Evolutionary conservation across 1,140 invertebrate species (phyloP).

Genomic region (Vanessa atalanta): DNA sequence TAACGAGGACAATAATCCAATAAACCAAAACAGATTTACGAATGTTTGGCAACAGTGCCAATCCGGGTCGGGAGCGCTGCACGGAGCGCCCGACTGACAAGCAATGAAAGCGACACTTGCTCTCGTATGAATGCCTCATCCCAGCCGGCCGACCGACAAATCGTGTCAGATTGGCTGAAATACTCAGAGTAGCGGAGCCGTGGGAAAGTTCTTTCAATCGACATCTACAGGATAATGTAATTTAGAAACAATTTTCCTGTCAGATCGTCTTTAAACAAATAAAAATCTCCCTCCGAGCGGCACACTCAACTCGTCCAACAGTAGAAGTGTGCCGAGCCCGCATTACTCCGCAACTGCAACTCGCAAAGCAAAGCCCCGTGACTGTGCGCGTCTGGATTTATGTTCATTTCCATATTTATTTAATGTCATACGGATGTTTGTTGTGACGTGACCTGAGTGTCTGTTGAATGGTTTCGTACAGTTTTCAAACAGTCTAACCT

Average conservation of each 20-base stretch:
- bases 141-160: neutral
- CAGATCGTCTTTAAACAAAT: neutral
- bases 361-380: neutral
- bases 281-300: neutral
- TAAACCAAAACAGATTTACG: too few species aligned
- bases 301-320: neutral
- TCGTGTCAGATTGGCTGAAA: neutral
- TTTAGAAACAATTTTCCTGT: conserved; percentile 8
- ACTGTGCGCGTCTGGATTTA: neutral
- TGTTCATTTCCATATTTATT: neutral
- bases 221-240: neutral
- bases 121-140: neutral
- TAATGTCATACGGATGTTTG: neutral
- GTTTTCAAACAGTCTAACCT: too few species aligned
- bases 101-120: conserved; percentile 1
- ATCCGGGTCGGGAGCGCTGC: neutral
- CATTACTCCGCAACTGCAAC: neutral
- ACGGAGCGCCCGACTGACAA: neutral
- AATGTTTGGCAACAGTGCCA: neutral
- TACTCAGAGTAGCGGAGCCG: neutral
- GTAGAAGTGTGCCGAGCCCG: neutral
- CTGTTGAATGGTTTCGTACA: too few species aligned
- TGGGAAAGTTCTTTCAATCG: neutral
- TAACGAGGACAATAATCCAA: too few species aligned
- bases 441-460: too few species aligned